These are phyloP conservation scores for Menidia beryllina DNA, from an alignment of 2,113 vertebrate genomes.

Conservation along the genomic window DNA sequence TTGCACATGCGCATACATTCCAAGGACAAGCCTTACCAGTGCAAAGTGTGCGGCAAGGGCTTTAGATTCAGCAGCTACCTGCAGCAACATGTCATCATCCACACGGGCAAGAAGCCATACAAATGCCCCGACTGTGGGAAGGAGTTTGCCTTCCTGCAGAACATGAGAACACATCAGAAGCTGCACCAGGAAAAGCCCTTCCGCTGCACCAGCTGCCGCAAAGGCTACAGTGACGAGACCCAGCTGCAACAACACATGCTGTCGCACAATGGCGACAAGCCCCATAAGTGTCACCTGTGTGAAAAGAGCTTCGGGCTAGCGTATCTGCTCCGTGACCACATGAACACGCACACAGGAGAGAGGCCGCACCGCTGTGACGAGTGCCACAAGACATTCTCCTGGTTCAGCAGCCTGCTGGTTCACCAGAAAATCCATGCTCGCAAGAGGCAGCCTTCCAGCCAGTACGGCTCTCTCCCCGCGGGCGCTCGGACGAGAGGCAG, in stretches of 20 bases:
- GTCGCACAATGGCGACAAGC: conserved; percentile 82
- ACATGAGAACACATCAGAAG: conserved; percentile 84
- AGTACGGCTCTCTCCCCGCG: conserved; percentile 40
- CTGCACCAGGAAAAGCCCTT: conserved; percentile 84
- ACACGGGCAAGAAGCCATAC: conserved; percentile 83
- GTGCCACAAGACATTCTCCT: conserved; percentile 83
- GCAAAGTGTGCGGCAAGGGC: conserved; percentile 81
- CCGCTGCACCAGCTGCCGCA: conserved; percentile 83
- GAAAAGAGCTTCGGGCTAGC: conserved; percentile 83
- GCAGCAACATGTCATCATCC: conserved; percentile 84
- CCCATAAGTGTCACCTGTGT: conserved; percentile 81
- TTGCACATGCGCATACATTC: conserved; percentile 84
- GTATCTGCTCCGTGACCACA: conserved; percentile 83
- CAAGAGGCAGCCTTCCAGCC: conserved; percentile 70
- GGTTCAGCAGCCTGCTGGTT: conserved; percentile 84
- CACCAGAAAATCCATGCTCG: conserved; percentile 84
- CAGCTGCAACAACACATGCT: conserved; percentile 83
- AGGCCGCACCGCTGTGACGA: conserved; percentile 83
- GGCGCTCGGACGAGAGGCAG: conserved; percentile 62
- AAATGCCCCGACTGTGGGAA: conserved; percentile 84
- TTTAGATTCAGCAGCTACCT: conserved; percentile 84
- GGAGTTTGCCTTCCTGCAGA: conserved; percentile 84
- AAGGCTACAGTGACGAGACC: conserved; percentile 82
- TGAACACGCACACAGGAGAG: conserved; percentile 85
- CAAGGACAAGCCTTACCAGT: conserved; percentile 82